A percentile compares a stretch with the other conserved stretches of the same genome.
Conservation (phyloP, 2,113 vertebrate species). For the Hydrochoerus hydrochaeris region DNA sequence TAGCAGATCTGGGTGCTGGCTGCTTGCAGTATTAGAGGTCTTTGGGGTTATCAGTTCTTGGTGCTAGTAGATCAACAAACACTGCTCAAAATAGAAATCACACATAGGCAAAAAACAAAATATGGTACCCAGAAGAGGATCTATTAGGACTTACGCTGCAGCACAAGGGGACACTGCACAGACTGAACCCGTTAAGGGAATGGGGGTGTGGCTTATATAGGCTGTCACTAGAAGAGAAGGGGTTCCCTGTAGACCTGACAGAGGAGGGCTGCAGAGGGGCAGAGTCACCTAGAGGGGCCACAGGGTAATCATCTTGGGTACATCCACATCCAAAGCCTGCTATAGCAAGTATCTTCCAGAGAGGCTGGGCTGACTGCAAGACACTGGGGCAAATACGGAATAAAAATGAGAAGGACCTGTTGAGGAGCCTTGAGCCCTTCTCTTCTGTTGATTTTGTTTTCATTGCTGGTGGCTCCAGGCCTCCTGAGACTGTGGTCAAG, state of each 20-base stretch:
- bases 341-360: background rate
- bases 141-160: background rate
- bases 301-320: background rate
- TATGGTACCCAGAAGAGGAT: background rate
- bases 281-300: background rate
- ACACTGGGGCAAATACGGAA: background rate
- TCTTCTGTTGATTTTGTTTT: background rate
- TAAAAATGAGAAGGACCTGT: background rate
- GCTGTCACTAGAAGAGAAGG: background rate
- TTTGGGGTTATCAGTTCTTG: background rate
- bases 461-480: background rate
- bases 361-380: background rate
- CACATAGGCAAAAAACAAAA: background rate
- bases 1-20: background rate
- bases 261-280: background rate
- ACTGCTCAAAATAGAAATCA: background rate
- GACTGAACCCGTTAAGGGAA: background rate
- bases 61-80: background rate
- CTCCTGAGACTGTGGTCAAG: background rate
- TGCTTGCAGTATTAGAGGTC: background rate
- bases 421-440: background rate
- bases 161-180: background rate
- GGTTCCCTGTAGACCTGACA: background rate
- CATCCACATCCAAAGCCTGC: background rate
- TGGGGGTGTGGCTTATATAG: background rate